phyloP scores from a whole-genome alignment of 2,888 invertebrate genomes.

The Ormyrus thymus region DNA sequence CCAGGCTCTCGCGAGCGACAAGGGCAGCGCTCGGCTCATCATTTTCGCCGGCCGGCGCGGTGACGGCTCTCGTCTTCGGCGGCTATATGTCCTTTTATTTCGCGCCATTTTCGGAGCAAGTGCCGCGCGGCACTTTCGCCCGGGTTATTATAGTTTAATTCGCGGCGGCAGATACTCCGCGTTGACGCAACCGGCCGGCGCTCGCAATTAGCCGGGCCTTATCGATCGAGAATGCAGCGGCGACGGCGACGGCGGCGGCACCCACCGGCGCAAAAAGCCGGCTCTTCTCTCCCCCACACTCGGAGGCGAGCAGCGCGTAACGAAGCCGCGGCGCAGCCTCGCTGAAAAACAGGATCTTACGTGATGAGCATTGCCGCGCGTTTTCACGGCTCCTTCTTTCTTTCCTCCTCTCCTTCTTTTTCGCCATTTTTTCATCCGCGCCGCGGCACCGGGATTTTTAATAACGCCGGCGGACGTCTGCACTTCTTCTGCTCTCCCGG shows the following conservation, averaged over 20 bases:
- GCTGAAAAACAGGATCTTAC: conserved; percentile 60
- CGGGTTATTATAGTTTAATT: conserved; percentile 71
- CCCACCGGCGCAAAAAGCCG: conserved; percentile 5
- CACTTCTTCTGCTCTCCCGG: background rate
- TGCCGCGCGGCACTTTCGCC: conserved; percentile 67
- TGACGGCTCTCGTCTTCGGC: too few species aligned
- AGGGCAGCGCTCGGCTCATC: too few species aligned
- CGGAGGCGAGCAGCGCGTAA: conserved; percentile 47
- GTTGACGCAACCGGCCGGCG: conserved; percentile 62
- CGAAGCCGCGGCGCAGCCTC: conserved; percentile 44
- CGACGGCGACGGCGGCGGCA: conserved; percentile 50
- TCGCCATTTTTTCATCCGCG: background rate
- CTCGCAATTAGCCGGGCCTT: conserved; percentile 65
- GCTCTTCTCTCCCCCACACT: conserved; percentile 8
- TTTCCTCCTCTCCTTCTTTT: background rate
- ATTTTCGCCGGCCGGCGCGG: too few species aligned
- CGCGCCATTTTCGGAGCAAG: conserved; percentile 70
- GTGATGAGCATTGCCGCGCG: conserved; percentile 39
- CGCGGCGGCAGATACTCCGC: conserved; percentile 59
- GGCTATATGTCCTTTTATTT: conserved; percentile 63
- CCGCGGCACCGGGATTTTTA: conserved; percentile 16
- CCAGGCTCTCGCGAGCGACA: too few species aligned
- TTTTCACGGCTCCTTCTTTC: conserved; percentile 28
- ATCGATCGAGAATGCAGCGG: conserved; percentile 60
- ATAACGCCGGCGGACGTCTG: background rate